Percentiles rank a stretch among this genome's conserved stretches.
Evolutionary conservation across 2,113 vertebrate species (phyloP).

Genomic region (Setophaga petechia): DNA sequence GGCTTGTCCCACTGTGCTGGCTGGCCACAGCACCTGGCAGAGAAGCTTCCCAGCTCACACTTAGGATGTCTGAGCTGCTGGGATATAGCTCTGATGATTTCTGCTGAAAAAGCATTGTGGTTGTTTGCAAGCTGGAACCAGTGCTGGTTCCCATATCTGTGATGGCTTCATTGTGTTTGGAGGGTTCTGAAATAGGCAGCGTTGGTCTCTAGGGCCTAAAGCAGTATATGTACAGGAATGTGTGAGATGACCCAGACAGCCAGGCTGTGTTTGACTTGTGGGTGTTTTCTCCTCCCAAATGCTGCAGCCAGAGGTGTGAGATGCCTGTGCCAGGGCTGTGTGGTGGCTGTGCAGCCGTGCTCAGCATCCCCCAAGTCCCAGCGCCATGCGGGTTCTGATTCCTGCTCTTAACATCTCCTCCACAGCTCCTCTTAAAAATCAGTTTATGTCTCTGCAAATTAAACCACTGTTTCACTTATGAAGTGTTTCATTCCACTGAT

Average conservation of each 20-base stretch:
- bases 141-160: fast-evolving
- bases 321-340: not conserved
- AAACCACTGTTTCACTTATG: not conserved
- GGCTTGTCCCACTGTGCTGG: not conserved
- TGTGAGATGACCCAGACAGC: not conserved
- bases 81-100: not conserved
- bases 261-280: not conserved
- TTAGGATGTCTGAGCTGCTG: not conserved
- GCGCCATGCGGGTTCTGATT: fast-evolving
- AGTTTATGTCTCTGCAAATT: not conserved
- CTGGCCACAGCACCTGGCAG: not conserved
- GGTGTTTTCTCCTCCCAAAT: not conserved
- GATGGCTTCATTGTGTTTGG: not conserved
- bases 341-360: not conserved
- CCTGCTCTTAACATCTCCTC: not conserved
- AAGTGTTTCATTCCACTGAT: not conserved
- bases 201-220: not conserved
- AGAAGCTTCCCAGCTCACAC: not conserved
- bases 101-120: not conserved
- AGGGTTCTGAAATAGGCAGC: not conserved
- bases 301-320: not conserved
- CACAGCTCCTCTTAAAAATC: not conserved
- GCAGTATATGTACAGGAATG: not conserved
- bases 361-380: not conserved
- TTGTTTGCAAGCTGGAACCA: not conserved